Base-by-base conservation (phyloP, 2,888 invertebrate species). In the Bombyx huttoni region DNA sequence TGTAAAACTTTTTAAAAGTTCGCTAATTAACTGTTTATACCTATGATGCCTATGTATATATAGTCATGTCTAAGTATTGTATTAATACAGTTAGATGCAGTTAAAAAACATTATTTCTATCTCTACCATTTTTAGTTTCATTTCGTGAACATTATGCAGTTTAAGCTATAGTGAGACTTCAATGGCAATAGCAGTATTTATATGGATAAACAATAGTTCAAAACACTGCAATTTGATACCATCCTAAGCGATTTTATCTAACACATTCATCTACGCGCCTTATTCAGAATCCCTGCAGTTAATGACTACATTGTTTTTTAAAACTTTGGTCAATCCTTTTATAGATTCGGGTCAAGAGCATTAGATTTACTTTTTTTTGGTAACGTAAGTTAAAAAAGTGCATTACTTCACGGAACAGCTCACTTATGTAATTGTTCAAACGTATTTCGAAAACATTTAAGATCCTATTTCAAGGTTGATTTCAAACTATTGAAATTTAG, bases 161-260 rank as follows among this genome's bases (percentile, higher is more conserved):
- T n/a, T n/a, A n/a, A n/a, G n/a, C 34, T 47, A 34, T 14, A 13
- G 1, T 46, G 10, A 8, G 7, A 46, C 13, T 47, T 47, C 34
- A 33, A 47, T 9, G 13, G 13, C 47, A 35, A 33, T 34, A 47
- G 35, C 14, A 13, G 33, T 12, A 13, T 65, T 46, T 53, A 62
- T 56, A 63, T 48, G 68, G 70, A 8, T 46, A 34, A 56, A 74
- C 70, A 71, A 70, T 67, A 13, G 35, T 46, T 49, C 33, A 74
- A 75, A 80, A 79, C 80, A 81, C 78, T 73, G 69, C 67, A 80
- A 70, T 81, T 78, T 77, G 66, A 60, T 52, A 51, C 53, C 48
- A 57, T 61, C 58, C 51, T 59, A 55, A 24, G 24, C 51, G 57
- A 60, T 54, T 61, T 57, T 58, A 56, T 60, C 64, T 69, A 60